Conservation (phyloP, 2,888 invertebrate genomes). For the Aporophyla lueneburgensis region DNA sequence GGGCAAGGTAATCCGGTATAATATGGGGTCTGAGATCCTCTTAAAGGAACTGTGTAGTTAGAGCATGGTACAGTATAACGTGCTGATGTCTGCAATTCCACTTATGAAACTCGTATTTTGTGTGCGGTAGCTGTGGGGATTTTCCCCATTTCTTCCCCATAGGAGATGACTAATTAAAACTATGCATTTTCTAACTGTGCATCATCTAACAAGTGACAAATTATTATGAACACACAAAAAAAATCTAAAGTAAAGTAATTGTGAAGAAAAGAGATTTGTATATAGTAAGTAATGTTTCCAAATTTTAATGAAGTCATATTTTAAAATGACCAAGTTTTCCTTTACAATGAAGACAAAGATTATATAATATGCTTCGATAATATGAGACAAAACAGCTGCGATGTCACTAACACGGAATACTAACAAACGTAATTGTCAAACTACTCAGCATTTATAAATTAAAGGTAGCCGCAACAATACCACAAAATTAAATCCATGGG, state of each 20-base stretch:
- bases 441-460: neutral
- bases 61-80: no score
- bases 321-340: neutral
- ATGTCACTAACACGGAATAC: neutral
- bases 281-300: neutral
- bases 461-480: neutral
- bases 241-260: neutral
- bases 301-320: neutral
- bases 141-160: neutral
- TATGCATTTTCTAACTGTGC: no score
- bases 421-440: neutral
- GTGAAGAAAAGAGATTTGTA: no score
- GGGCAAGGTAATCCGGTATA: neutral
- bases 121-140: neutral
- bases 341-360: neutral
- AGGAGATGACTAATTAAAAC: neutral
- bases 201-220: no score
- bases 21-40: neutral
- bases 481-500: constrained; percentile 4
- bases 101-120: no score
- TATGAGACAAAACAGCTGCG: neutral
- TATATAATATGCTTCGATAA: neutral
- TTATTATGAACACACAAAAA: no score
- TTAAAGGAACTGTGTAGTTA: no score
- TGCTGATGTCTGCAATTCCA: no score